Evolutionary conservation across 2,113 vertebrate genomes (phyloP), one percentile per base, ranked within the genome.

Genomic region (Dascyllus trimaculatus): DNA sequence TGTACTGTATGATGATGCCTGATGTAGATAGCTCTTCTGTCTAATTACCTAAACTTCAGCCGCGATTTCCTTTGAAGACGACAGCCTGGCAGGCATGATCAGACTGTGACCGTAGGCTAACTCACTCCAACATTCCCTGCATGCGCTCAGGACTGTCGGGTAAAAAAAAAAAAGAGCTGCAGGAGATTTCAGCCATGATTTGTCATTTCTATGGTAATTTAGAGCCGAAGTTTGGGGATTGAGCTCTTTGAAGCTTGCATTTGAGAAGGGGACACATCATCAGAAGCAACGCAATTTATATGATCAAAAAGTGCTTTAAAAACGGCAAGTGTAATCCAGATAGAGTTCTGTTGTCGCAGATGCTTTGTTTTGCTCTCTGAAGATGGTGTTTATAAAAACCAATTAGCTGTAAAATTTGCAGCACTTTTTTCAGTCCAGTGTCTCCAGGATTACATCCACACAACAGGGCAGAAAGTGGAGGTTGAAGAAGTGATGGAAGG

Each of bases 21-120:
- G 74, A 66, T 81, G 84, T 21, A 86, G 86, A 90, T 84, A 86
- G 80, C 75, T 73, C 80, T n/a, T 81, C 83, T 73, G 81, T 88
- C 88, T 92, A 91, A 91, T 93, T 91, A 91, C 85, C 86, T 80
- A 84, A 88, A 88, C 86, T 90, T 92, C 81, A 85, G 79, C 83
- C 65, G 84, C 62, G 14, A 61, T 90, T 88, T 82, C 80, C 88
- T 90, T 93, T 92, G 89, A 93, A 92, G 88, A 57, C 49, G 62
- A 71, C 75, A 71, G 71, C 75, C 88, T 91, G 74, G 6, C 78
- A 82, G 89, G 84, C 89, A 52, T 32, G 83, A 84, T 89, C 85
- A 80, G 80, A 70, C 73, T 69, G 78, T 70, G 86, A 81, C 91
- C 69, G 49, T 57, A 11, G 86, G 90, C 86, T 40, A 68, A 84